Evolutionary conservation across 2,113 vertebrate genomes (phyloP).

Genomic region (Montifringilla adamsi): DNA sequence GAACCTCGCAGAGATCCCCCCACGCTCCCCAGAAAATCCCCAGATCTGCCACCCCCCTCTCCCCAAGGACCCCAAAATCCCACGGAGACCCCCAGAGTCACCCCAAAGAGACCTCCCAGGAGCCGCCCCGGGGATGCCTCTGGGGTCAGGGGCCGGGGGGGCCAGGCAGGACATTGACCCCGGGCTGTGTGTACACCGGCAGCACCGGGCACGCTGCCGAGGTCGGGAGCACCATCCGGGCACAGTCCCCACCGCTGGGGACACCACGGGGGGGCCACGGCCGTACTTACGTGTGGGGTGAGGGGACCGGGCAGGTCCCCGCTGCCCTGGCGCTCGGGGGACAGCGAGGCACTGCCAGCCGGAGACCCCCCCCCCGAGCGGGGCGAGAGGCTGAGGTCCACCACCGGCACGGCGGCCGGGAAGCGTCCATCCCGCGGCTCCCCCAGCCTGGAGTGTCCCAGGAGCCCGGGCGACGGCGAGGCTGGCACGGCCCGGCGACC

Average conservation of each 20-base stretch:
- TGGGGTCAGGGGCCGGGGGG: background rate
- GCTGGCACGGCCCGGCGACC: background rate
- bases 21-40: background rate
- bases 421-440: constrained; percentile 80
- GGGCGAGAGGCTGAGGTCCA: constrained; percentile 91
- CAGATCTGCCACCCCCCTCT: background rate
- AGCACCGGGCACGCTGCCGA: background rate
- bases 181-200: background rate
- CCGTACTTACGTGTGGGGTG: constrained; percentile 78
- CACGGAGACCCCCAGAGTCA: background rate
- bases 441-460: constrained; percentile 71
- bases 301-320: constrained; percentile 76
- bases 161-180: background rate
- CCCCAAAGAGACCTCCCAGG: background rate
- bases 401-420: constrained; percentile 73
- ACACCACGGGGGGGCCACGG: background rate
- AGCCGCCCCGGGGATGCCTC: background rate
- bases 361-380: constrained; percentile 72
- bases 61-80: background rate
- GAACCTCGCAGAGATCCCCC: background rate
- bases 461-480: constrained; percentile 50
- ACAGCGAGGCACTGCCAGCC: constrained; percentile 78
- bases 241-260: background rate
- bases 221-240: background rate
- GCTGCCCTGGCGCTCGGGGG: constrained; percentile 82